These are phyloP conservation scores for Mylabris sibirica DNA, from an alignment of 2,888 invertebrate species.

Conservation along the genomic window DNA sequence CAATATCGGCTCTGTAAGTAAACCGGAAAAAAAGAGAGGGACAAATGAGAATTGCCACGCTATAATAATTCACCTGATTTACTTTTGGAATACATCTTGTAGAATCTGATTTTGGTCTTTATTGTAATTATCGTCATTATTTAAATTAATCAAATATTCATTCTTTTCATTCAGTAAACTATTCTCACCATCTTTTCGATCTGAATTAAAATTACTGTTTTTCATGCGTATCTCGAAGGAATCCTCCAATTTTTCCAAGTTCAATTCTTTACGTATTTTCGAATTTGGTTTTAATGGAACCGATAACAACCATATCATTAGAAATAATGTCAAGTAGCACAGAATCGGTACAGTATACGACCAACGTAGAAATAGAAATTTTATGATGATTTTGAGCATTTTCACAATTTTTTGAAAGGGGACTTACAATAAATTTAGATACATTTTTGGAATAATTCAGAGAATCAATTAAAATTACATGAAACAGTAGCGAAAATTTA, in stretches of 20 bases:
- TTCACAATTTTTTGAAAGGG: slow-evolving; percentile 4
- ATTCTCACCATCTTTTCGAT: slow-evolving; percentile 60
- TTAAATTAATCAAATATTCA: slow-evolving; percentile 61
- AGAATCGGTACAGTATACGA: slow-evolving; percentile 65
- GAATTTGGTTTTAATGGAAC: slow-evolving; percentile 58
- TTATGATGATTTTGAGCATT: slow-evolving; percentile 25
- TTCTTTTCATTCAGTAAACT: slow-evolving; percentile 62
- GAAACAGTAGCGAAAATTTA: slow-evolving; percentile 14
- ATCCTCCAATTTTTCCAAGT: slow-evolving; percentile 48
- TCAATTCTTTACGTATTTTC: slow-evolving; percentile 44
- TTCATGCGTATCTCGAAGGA: slow-evolving; percentile 57
- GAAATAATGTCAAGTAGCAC: slow-evolving; percentile 65
- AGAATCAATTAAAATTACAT: background rate
- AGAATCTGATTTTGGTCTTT: slow-evolving; percentile 56
- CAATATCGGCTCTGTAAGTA: slow-evolving; percentile 66
- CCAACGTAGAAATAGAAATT: slow-evolving; percentile 60
- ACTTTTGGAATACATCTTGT: slow-evolving; percentile 60
- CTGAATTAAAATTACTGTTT: slow-evolving; percentile 65
- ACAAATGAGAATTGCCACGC: background rate
- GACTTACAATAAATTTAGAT: slow-evolving; percentile 16
- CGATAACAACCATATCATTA: slow-evolving; percentile 64
- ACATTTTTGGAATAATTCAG: slow-evolving; percentile 14
- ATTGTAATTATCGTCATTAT: slow-evolving; percentile 55
- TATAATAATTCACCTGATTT: slow-evolving; percentile 38
- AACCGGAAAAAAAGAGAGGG: background rate